These are phyloP conservation scores for Alentia gelatinosa DNA, from an alignment of 2,888 invertebrate genomes.

Conservation along the genomic window DNA sequence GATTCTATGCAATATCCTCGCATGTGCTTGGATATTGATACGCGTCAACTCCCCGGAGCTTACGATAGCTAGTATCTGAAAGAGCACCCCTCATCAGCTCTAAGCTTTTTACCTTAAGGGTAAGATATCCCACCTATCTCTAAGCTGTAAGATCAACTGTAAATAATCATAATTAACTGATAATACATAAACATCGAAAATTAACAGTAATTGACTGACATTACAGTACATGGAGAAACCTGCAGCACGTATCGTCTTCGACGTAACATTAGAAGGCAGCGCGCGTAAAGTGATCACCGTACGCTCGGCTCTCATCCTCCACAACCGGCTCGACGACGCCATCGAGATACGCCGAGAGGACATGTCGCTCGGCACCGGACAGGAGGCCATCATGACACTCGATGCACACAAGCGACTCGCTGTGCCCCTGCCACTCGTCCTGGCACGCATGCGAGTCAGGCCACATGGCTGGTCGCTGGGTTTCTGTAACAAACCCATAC, in stretches of 20 bases:
- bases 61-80: too few species aligned
- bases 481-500: conserved; percentile 83
- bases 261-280: conserved; percentile 94
- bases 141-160: too few species aligned
- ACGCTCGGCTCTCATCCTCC: conserved; percentile 91
- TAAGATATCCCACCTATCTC: too few species aligned
- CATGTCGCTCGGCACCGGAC: not conserved
- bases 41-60: too few species aligned
- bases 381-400: conserved; percentile 57
- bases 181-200: too few species aligned
- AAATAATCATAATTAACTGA: too few species aligned
- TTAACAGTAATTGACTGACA: too few species aligned
- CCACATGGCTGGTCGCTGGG: conserved; percentile 84
- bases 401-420: conserved; percentile 82
- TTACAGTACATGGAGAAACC: conserved; percentile 73
- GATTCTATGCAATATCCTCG: too few species aligned
- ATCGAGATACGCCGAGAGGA: conserved; percentile 71
- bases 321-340: conserved; percentile 83
- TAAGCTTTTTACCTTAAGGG: too few species aligned
- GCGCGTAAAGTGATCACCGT: conserved; percentile 96
- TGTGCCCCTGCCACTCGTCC: conserved; percentile 89
- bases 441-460: conserved; percentile 88
- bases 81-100: too few species aligned
- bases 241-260: conserved; percentile 92
- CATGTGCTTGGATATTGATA: too few species aligned